Base-by-base conservation (phyloP, 92 coral and sea anemone species). In the Phenganax subtilis region DNA sequence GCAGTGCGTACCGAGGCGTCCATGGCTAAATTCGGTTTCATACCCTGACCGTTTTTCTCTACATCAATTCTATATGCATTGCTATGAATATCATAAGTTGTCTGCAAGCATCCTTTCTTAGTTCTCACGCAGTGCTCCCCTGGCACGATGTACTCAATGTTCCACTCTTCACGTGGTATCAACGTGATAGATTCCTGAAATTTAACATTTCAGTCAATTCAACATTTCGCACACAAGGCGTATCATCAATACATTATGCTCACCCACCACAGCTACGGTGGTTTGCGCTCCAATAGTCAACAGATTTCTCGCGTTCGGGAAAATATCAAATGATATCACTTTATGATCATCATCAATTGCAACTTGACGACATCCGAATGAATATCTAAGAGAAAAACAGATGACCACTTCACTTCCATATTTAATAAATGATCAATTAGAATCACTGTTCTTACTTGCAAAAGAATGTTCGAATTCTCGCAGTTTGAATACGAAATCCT, bases 291-390 rank as follows among this genome's bases (percentile, higher is more conserved):
- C 84, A 44, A 92, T 54, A 6, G 84, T 80, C 69, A 90, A 71
- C 7, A 82, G 59, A 16, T 87, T 76, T 44, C 53, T 82, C 28
- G 73, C 80, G 71, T 88, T 76, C 29, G 85, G 72, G 44, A 53
- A 67, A 31, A 88, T 81, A 0, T 69, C 80, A 79, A 94, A 92
- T 55, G 77, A 51, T 51, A 55, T 55, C 64, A 92, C 92, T 53
- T 81, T 77, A 71, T 92, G 80, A 10, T 82, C 75, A 10, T 76
- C 81, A 64, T 90, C 92, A 20, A 94, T 82, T 51, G 96, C 96
- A 37, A 94, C 92, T 82, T 94, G 97, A 51, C 98, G 93, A 31
- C 98, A 94, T 54, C 92, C 98, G 75, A 88, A 91, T 25, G 96
- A 82, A 76, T 87, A 94, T 76, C 98, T 94, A 55, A 12, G 75